phyloP scores from a whole-genome alignment of 1,140 invertebrate species.

The Oreohelix idahoensis region DNA sequence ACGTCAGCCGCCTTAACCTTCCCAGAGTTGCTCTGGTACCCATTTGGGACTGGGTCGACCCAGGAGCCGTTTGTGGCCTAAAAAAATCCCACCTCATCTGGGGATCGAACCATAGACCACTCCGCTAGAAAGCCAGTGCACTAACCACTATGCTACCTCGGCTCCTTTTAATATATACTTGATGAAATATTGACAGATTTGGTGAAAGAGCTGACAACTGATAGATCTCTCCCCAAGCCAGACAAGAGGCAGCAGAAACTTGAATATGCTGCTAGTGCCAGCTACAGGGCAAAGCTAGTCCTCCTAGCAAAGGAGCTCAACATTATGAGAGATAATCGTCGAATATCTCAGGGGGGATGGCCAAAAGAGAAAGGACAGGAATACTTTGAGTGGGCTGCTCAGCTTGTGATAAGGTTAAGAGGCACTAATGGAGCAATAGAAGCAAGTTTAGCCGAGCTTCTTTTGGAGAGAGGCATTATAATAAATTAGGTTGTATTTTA shows the following conservation, averaged over 20 bases:
- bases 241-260: slow-evolving; percentile 84
- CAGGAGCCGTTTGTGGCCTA: too few species aligned
- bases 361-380: slow-evolving; percentile 76
- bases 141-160: too few species aligned
- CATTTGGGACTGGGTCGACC: too few species aligned
- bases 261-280: slow-evolving; percentile 77
- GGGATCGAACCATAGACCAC: too few species aligned
- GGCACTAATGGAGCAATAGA: slow-evolving; percentile 81
- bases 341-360: slow-evolving; percentile 80
- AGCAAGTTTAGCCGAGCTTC: slow-evolving; percentile 76
- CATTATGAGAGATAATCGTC: slow-evolving; percentile 84
- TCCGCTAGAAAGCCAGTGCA: too few species aligned
- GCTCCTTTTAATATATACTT: too few species aligned
- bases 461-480: too few species aligned
- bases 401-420: slow-evolving; percentile 80
- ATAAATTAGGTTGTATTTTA: too few species aligned
- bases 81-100: too few species aligned
- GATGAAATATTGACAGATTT: slow-evolving; percentile 61
- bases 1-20: too few species aligned
- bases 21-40: too few species aligned
- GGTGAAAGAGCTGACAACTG: slow-evolving; percentile 79
- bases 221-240: slow-evolving; percentile 81
- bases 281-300: slow-evolving; percentile 83
- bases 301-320: slow-evolving; percentile 90
- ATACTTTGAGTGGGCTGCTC: slow-evolving; percentile 83